These are phyloP conservation scores for Drosophila obscura DNA, from an alignment of 1,140 invertebrate genomes.

Conservation along the genomic window DNA sequence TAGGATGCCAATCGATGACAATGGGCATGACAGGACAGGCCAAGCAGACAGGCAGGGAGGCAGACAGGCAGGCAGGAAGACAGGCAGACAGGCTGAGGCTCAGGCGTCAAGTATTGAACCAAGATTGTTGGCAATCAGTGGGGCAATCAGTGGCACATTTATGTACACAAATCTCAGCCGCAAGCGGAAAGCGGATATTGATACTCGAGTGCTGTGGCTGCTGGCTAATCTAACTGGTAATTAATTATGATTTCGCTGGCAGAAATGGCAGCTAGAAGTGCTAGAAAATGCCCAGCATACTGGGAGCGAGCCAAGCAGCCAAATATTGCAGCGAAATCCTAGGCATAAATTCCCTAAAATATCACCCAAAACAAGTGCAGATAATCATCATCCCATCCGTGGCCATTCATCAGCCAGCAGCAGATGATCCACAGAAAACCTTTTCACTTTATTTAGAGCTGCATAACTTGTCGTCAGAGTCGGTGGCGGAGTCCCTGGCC, in stretches of 20 bases:
- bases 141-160: slow-evolving; percentile 43
- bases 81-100: background rate
- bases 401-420: no score
- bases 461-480: slow-evolving; percentile 10
- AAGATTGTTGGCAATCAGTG: slow-evolving; percentile 38
- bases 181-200: slow-evolving; percentile 17
- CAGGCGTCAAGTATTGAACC: slow-evolving; percentile 28
- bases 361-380: no score
- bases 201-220: slow-evolving; percentile 13
- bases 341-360: no score
- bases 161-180: slow-evolving; percentile 21
- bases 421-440: no score
- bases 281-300: no score
- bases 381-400: no score
- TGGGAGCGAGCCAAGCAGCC: no score
- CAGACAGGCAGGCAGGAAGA: background rate
- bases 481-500: slow-evolving; percentile 1
- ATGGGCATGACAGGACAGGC: slow-evolving; percentile 34
- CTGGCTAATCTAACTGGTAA: background rate
- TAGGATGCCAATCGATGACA: slow-evolving; percentile 53
- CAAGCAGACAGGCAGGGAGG: background rate
- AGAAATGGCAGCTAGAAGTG: no score
- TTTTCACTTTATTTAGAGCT: slow-evolving; percentile 26
- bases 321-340: no score
- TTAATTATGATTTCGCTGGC: background rate